Conservation (phyloP, 92 coral and sea anemone species). For the Micromussa lordhowensis region DNA sequence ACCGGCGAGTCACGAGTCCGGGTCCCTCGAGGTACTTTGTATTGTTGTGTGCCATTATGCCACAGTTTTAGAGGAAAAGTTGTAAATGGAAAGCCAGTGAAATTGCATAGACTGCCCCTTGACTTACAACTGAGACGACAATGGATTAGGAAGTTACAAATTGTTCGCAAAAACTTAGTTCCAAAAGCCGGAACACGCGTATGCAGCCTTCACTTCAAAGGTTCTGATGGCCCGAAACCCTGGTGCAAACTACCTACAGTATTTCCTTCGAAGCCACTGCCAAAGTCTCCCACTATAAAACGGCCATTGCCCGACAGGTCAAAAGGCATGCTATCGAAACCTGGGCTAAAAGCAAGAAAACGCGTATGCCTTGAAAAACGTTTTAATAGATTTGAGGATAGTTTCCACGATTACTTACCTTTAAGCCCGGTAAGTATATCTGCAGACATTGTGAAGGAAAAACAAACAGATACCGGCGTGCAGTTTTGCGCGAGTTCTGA, state of each 20-base stretch:
- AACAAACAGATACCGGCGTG: background rate
- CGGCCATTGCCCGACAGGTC: slow-evolving; percentile 1
- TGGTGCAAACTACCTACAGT: slow-evolving; percentile 6
- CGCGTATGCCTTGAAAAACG: background rate
- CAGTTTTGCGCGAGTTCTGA: background rate
- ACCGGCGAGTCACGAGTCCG: background rate
- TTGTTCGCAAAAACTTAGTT: slow-evolving; percentile 32
- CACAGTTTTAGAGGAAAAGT: slow-evolving; percentile 40
- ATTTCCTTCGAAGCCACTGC: background rate
- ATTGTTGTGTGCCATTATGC: slow-evolving; percentile 52
- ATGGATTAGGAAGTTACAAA: slow-evolving; percentile 33
- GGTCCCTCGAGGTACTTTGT: slow-evolving; percentile 15
- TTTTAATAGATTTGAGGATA: background rate
- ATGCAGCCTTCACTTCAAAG: slow-evolving; percentile 34
- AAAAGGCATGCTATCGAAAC: background rate
- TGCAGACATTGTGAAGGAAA: background rate
- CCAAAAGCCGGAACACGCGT: slow-evolving; percentile 37
- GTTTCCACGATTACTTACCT: background rate
- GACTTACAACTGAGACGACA: slow-evolving; percentile 14
- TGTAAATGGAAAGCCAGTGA: slow-evolving; percentile 42
- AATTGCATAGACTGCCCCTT: slow-evolving; percentile 32
- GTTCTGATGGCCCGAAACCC: slow-evolving; percentile 8
- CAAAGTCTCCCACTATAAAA: background rate
- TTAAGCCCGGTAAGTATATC: background rate
- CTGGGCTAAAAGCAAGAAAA: background rate